Percentiles rank a stretch among this genome's conserved stretches.
Evolutionary conservation across 2,113 vertebrate species (phyloP).

Genomic region (Garra rufa): DNA sequence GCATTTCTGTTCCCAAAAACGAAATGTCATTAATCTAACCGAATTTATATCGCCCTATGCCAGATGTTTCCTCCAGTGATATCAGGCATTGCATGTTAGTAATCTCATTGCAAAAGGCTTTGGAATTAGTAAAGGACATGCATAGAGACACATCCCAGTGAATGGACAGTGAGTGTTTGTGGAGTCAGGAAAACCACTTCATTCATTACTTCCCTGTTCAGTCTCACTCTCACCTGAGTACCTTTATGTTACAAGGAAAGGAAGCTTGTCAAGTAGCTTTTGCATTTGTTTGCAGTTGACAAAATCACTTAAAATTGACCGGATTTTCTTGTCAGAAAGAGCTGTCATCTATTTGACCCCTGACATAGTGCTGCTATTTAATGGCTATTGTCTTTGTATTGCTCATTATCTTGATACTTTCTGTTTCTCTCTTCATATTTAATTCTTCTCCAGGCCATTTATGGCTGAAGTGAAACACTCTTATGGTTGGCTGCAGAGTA

Average conservation of each 20-base stretch:
- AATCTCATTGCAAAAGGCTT: neutral
- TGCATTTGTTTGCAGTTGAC: neutral
- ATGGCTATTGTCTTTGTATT: neutral
- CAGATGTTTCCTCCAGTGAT: conserved; percentile 16
- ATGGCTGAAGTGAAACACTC: neutral
- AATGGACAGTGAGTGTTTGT: neutral
- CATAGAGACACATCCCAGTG: neutral
- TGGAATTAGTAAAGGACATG: neutral
- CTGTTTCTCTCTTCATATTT: neutral
- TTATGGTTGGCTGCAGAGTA: neutral
- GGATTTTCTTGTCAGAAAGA: neutral
- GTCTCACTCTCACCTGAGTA: neutral
- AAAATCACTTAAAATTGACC: neutral
- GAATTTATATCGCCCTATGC: neutral
- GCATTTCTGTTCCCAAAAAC: neutral
- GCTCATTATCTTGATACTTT: neutral
- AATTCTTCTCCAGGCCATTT: neutral
- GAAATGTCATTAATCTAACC: neutral
- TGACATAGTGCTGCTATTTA: neutral
- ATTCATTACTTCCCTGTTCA: neutral
- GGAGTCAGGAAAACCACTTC: neutral
- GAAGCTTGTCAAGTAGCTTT: neutral
- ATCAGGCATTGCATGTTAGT: neutral
- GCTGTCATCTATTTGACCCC: neutral
- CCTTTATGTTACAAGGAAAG: neutral